These are phyloP conservation scores for Drosophila nasuta DNA, from an alignment of 1,140 invertebrate species.

Conservation along the genomic window DNA sequence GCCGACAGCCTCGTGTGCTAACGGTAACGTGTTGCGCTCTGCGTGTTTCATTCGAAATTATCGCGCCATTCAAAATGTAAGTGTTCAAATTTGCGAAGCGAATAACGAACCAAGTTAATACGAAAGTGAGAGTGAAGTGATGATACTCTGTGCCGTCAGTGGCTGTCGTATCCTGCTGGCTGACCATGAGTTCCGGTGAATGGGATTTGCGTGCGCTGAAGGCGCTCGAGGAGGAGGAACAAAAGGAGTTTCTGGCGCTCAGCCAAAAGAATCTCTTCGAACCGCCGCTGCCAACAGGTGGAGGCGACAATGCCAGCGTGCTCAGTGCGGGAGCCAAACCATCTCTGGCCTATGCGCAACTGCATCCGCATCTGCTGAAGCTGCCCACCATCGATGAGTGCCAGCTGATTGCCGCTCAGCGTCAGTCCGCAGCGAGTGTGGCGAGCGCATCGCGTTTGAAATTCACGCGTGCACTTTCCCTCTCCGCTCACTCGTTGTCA, in stretches of 20 bases:
- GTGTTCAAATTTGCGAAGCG: conserved; percentile 39
- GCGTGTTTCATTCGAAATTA: background rate
- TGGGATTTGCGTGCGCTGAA: conserved; percentile 83
- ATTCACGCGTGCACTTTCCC: conserved; percentile 72
- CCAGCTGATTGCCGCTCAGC: conserved; percentile 67
- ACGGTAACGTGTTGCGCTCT: conserved; percentile 43
- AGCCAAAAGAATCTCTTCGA: conserved; percentile 76
- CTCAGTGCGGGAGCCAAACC: conserved; percentile 29
- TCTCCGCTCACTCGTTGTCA: conserved; percentile 75
- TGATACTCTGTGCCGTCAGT: background rate
- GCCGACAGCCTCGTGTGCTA: conserved; percentile 60
- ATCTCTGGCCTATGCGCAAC: conserved; percentile 63
- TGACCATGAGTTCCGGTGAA: conserved; percentile 77
- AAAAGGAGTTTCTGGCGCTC: conserved; percentile 75
- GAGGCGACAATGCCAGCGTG: conserved; percentile 13
- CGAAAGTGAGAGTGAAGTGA: conserved; percentile 36
- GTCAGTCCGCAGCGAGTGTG: conserved; percentile 42
- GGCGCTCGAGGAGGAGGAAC: conserved; percentile 82
- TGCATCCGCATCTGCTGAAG: conserved; percentile 77
- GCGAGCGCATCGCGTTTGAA: conserved; percentile 55
- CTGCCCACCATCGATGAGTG: conserved; percentile 79
- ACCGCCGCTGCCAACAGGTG: conserved; percentile 58
- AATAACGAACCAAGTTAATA: background rate
- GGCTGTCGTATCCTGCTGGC: conserved; percentile 16
- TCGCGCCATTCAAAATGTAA: conserved; percentile 16